These are phyloP conservation scores for Coreoperca whiteheadi DNA, from an alignment of 2,113 vertebrate genomes.

Conservation along the genomic window DNA sequence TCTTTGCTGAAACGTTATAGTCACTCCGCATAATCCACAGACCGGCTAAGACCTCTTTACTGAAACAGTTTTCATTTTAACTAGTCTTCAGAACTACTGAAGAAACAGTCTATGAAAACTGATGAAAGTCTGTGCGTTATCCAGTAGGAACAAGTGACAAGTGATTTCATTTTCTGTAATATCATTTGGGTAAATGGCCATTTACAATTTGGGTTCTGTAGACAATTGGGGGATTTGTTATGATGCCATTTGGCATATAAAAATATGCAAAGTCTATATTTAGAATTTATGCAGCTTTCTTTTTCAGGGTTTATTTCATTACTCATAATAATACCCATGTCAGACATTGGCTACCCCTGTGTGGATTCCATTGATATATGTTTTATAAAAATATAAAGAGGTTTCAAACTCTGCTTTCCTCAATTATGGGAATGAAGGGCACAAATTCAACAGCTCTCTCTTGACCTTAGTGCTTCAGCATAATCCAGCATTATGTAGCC, in stretches of 20 bases:
- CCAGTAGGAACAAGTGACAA: background rate
- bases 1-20: background rate
- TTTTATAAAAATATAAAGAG: background rate
- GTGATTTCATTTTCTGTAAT: background rate
- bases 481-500: conserved; percentile 18
- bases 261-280: background rate
- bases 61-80: background rate
- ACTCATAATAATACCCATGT: conserved; percentile 1
- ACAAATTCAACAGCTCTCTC: conserved; percentile 9
- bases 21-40: background rate
- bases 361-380: conserved; percentile 3
- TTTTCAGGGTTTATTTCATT: conserved; percentile 1
- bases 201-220: background rate
- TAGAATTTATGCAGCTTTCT: background rate
- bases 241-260: background rate
- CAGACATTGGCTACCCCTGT: background rate
- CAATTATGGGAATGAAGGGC: conserved; percentile 1
- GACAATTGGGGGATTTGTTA: background rate
- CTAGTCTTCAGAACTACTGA: background rate
- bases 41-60: background rate
- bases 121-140: background rate
- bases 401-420: conserved; percentile 1
- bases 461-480: conserved; percentile 2
- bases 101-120: background rate
- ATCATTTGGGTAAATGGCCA: background rate